Evolutionary conservation across 2,797 vertebrate species (phyloP).

Genomic region (Sylvilagus floridanus): DNA sequence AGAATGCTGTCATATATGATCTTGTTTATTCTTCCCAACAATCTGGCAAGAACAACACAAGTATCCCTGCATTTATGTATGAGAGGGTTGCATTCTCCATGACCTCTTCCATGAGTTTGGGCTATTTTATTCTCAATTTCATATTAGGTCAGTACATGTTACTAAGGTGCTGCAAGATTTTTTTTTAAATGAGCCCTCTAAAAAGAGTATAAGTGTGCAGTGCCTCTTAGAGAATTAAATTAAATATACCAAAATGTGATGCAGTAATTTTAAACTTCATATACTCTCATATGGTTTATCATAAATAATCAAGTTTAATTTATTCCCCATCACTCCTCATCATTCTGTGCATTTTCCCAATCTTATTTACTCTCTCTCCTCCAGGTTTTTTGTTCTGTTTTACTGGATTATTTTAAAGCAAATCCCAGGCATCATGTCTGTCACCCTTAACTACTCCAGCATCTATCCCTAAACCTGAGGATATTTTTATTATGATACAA

Average conservation of each 20-base stretch:
- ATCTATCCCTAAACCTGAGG: neutral
- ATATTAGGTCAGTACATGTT: neutral
- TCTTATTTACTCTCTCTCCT: neutral
- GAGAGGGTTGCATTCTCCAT: neutral
- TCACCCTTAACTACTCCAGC: neutral
- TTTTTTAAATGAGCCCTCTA: neutral
- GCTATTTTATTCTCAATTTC: neutral
- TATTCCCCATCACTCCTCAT: too few relatives aligned
- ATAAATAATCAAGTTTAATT: neutral
- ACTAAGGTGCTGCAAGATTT: neutral
- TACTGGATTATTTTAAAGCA: neutral
- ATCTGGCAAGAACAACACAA: neutral
- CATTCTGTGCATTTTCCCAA: neutral
- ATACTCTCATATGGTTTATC: neutral
- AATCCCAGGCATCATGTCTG: neutral
- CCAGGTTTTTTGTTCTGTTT: neutral
- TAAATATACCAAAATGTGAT: neutral
- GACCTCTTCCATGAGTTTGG: neutral
- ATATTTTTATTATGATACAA: neutral
- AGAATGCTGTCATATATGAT: neutral
- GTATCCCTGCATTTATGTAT: fast-evolving
- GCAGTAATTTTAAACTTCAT: neutral
- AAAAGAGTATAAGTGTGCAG: neutral
- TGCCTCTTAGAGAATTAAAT: slow-evolving; percentile 28
- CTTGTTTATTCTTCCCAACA: neutral